Conservation (phyloP, 2,888 invertebrate genomes). For the Acleris literana region DNA sequence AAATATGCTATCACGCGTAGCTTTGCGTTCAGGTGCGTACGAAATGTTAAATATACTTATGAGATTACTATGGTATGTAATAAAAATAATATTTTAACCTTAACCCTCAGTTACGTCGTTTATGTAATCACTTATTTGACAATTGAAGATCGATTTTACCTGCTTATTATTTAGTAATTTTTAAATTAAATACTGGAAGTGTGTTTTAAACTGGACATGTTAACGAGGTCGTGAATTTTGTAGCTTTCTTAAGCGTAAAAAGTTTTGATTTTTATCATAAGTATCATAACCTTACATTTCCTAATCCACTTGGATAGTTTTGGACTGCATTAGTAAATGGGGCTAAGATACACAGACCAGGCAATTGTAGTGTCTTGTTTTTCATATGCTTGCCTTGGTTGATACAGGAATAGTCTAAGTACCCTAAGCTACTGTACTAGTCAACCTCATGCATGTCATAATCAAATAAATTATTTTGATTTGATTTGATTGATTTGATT, state of each 20-base stretch:
- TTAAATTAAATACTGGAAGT: too few relatives aligned
- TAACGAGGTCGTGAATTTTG: too few relatives aligned
- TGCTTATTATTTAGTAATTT: conserved; percentile 24
- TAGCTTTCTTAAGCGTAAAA: background rate
- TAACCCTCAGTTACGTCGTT: conserved; percentile 60
- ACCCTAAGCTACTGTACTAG: too few relatives aligned
- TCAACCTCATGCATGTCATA: too few relatives aligned
- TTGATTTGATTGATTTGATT: too few relatives aligned
- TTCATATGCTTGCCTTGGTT: too few relatives aligned
- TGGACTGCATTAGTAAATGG: too few relatives aligned
- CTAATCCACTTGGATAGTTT: background rate
- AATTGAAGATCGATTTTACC: conserved; percentile 43
- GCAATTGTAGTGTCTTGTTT: too few relatives aligned
- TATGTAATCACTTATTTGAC: conserved; percentile 81
- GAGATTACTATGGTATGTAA: conserved; percentile 27
- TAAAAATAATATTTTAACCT: conserved; percentile 56
- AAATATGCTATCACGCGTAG: conserved; percentile 88
- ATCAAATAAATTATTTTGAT: too few relatives aligned
- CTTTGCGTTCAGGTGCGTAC: conserved; percentile 86
- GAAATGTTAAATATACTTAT: conserved; percentile 38
- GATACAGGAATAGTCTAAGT: too few relatives aligned
- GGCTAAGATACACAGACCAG: too few relatives aligned
- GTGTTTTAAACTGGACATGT: too few relatives aligned
- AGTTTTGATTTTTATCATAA: conserved; percentile 1
- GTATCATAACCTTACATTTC: conserved; percentile 2